Base-by-base conservation (phyloP, 1,140 invertebrate species). In the Matsumurasca onukii region DNA sequence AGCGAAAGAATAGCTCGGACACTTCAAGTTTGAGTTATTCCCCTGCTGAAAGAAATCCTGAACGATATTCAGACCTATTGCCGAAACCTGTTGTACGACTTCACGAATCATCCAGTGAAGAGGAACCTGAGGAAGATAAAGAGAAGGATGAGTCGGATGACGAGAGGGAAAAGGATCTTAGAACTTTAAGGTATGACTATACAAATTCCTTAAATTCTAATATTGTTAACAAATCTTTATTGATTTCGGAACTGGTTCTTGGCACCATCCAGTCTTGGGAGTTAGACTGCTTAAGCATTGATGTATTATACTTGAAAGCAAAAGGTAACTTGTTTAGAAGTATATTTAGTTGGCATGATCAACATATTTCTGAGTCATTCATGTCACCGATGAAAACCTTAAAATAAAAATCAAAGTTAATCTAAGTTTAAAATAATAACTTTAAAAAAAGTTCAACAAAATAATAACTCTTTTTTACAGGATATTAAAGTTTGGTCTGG, bases 21-120 rank as follows among this genome's bases (percentile, higher is more conserved):
- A 55, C 52, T 9, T 74, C 73, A 3, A 72, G 69, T 57, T 31
- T 75, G 20, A 75, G 73, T 57, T 75, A 75, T 59, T 75, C 74
- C 15, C 74, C 74, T 13, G 69, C 73, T 24, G 69, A 73, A 52
- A 73, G 69, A 31, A 67, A 74, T 65, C 74, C 74, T 0, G 71
- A 73, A 66, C 55, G 74, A 12, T 75, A 75, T 48, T 70, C 62
- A 55, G 73, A 75, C 65, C 68, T 75, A 24, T 52, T 75, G 25
- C 70, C 67, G 5, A 70, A 71, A 67, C 73, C 73, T 1, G 73
- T 74, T 0, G 71, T 73, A 39, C 49, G 68, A 12, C 49, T 72
- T 13, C 49, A 67, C 22, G 70, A 68, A 15, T 72, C 71, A 0
- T 39, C 51, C 25, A 52, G 68, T 34, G 69, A 72, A 63, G 69